Conservation (phyloP, 2,888 invertebrate genomes). For the Lysandra coridon region DNA sequence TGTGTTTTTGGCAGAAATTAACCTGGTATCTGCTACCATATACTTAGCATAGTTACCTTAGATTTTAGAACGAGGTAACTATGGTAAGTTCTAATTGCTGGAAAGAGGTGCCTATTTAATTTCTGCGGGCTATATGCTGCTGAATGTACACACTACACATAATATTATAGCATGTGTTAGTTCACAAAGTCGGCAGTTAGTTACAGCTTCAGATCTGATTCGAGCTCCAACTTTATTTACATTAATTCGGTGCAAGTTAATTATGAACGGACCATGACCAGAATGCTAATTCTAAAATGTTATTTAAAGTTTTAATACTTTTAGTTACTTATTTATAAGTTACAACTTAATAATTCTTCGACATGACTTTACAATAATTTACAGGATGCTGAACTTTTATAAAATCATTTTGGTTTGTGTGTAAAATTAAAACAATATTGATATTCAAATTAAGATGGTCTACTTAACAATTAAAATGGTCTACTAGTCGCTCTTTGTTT, state of each 20-base stretch:
- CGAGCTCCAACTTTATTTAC: background rate
- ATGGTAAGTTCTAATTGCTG: no score
- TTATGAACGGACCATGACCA: background rate
- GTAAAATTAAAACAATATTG: no score
- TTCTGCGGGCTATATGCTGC: background rate
- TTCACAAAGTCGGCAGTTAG: conserved; percentile 3
- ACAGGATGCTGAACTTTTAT: no score
- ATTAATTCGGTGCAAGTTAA: conserved; percentile 1
- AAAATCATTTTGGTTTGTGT: no score
- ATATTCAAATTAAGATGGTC: background rate
- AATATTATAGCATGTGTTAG: background rate
- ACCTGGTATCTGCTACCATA: no score
- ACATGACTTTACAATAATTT: background rate
- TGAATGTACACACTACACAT: background rate
- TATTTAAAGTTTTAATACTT: background rate
- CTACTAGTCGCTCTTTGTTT: no score
- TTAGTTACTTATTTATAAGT: background rate
- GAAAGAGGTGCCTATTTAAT: no score
- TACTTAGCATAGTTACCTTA: no score
- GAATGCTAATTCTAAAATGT: background rate
- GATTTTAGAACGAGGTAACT: no score
- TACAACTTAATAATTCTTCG: background rate
- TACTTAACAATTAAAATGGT: background rate
- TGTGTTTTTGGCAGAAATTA: no score
- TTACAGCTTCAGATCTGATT: conserved; percentile 10